phyloP scores from a whole-genome alignment of 2,113 vertebrate genomes.

The Macroglossus sobrinus region DNA sequence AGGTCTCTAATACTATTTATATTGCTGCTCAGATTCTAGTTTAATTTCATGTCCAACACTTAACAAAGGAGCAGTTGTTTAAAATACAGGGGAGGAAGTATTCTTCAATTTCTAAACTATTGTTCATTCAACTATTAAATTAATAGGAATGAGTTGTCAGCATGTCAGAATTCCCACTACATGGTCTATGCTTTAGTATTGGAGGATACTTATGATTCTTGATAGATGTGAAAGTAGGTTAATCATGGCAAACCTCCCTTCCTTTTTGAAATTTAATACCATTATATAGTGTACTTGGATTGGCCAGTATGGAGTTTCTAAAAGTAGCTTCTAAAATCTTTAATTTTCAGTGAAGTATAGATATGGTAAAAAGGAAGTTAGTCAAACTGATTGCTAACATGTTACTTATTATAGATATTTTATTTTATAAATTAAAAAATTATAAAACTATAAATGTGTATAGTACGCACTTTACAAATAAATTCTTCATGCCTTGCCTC shows the following conservation, averaged over 20 bases:
- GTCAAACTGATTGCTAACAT: not conserved
- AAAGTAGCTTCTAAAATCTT: not conserved
- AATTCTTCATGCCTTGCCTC: not conserved
- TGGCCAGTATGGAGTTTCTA: not conserved
- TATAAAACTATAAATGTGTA: not conserved
- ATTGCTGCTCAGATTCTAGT: not conserved
- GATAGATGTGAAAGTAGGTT: not conserved
- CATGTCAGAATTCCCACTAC: conserved; percentile 21
- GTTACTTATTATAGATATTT: not conserved
- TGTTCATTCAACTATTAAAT: conserved; percentile 66
- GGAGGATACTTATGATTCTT: not conserved
- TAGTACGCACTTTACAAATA: not conserved
- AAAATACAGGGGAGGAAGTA: conserved; percentile 38
- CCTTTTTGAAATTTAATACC: not conserved
- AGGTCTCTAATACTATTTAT: not conserved
- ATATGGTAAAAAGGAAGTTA: not conserved
- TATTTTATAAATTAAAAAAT: not conserved
- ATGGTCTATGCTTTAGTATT: not conserved
- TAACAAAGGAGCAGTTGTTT: not conserved
- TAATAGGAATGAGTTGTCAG: conserved; percentile 56
- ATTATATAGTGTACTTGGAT: not conserved
- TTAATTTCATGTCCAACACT: not conserved
- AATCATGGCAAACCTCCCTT: not conserved
- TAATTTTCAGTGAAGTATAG: not conserved
- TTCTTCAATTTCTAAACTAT: conserved; percentile 54